These are phyloP conservation scores for Meghimatium bilineatum DNA, from an alignment of 2,888 invertebrate genomes.

Conservation along the genomic window DNA sequence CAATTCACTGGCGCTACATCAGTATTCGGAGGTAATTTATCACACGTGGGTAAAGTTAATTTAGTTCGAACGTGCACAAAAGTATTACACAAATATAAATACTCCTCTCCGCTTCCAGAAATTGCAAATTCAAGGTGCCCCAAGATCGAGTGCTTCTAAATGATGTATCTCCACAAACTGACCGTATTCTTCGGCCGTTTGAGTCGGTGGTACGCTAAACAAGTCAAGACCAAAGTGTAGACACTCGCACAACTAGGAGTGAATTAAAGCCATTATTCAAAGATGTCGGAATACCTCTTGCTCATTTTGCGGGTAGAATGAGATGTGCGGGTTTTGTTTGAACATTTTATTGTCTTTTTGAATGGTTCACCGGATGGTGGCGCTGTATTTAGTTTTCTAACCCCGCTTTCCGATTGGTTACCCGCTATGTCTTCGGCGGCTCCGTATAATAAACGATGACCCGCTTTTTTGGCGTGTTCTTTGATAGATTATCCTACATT, in stretches of 20 bases:
- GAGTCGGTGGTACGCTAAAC: constrained; percentile 43
- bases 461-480: not conserved
- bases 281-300: not conserved
- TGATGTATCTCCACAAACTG: constrained; percentile 46
- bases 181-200: constrained; percentile 38
- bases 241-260: constrained; percentile 28
- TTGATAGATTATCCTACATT: not conserved
- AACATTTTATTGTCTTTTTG: not conserved
- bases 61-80: constrained; percentile 50
- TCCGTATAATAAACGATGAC: not conserved
- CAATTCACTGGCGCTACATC: constrained; percentile 48
- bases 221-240: constrained; percentile 38
- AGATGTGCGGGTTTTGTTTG: too few relatives aligned
- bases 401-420: not conserved
- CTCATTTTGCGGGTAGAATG: not conserved
- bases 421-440: not conserved
- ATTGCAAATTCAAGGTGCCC: constrained; percentile 49
- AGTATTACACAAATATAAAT: constrained; percentile 49
- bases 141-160: constrained; percentile 29
- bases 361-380: not conserved
- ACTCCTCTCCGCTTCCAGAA: constrained; percentile 47
- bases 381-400: not conserved
- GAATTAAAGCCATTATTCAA: constrained; percentile 16
- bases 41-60: constrained; percentile 47
- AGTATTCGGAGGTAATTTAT: constrained; percentile 19